Evolutionary conservation across 2,797 vertebrate genomes (phyloP).

Genomic region (Lacerta bilineata): DNA sequence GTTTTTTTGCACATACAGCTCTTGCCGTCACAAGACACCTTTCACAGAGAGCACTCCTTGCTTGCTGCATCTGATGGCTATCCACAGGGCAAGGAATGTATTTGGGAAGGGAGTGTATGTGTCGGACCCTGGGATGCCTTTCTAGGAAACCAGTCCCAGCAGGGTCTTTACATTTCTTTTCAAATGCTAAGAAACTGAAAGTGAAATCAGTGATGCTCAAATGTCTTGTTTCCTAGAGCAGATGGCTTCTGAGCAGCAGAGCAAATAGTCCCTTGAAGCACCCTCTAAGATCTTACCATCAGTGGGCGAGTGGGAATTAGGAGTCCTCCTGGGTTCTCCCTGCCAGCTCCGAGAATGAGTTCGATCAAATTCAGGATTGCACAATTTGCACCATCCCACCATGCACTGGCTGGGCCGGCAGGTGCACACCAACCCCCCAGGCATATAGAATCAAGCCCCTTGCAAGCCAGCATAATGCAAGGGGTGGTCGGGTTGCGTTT

Average conservation of each 20-base stretch:
- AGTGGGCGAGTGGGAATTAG: not conserved
- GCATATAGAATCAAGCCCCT: not conserved
- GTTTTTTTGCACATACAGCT: not conserved
- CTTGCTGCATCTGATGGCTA: not conserved
- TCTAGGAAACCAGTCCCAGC: not conserved
- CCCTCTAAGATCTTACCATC: not conserved
- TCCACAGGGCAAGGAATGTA: not conserved
- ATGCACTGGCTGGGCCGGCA: not conserved
- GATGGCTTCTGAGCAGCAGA: constrained; percentile 12
- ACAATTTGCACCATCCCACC: not conserved
- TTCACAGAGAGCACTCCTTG: not conserved
- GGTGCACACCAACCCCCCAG: too few relatives aligned
- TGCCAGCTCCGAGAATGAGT: not conserved
- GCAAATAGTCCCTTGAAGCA: constrained; percentile 4
- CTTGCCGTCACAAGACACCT: not conserved
- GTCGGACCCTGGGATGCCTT: not conserved
- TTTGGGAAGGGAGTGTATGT: too few relatives aligned
- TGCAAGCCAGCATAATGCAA: too few relatives aligned
- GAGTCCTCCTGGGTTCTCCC: constrained; percentile 21
- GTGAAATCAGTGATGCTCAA: not conserved
- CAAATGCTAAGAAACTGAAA: constrained; percentile 7
- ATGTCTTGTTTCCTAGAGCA: constrained; percentile 5
- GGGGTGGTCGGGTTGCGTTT: not conserved
- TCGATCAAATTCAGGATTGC: not conserved
- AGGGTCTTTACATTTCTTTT: not conserved